A percentile compares a stretch with the other conserved stretches of the same genome.
These are phyloP conservation scores for Myoxocephalus aenaeus DNA, from an alignment of 2,797 vertebrate species.

Conservation along the genomic window DNA sequence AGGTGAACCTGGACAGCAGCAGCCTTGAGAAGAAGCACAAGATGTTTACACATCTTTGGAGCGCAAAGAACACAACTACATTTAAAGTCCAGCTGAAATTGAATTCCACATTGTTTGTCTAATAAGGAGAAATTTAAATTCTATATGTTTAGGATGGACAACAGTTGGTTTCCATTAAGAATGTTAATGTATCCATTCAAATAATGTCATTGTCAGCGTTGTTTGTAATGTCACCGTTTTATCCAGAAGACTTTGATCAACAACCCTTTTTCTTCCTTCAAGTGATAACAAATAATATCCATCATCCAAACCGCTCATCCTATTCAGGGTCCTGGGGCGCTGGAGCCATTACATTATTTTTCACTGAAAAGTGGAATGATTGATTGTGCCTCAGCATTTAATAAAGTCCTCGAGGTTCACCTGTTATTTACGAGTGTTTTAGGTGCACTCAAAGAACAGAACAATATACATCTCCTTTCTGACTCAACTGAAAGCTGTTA, in stretches of 20 bases:
- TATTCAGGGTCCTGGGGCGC: too few relatives aligned
- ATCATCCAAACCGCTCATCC: too few relatives aligned
- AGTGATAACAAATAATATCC: not conserved
- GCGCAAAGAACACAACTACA: constrained; percentile 46
- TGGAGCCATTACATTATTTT: too few relatives aligned
- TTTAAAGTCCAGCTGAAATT: constrained; percentile 14
- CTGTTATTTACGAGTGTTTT: constrained; percentile 62
- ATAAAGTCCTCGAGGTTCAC: constrained; percentile 56
- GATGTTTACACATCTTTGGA: constrained; percentile 25
- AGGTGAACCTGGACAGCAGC: constrained; percentile 64
- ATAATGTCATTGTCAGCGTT: not conserved
- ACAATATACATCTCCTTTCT: constrained; percentile 30
- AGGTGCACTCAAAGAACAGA: constrained; percentile 64
- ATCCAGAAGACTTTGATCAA: not conserved
- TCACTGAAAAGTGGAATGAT: too few relatives aligned
- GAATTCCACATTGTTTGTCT: not conserved
- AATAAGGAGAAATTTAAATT: constrained; percentile 8
- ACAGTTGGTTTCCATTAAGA: not conserved
- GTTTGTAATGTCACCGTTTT: not conserved
- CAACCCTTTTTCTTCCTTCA: not conserved
- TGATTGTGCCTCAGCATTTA: constrained; percentile 23
- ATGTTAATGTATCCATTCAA: not conserved
- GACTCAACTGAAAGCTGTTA: constrained; percentile 53
- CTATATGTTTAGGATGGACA: not conserved
- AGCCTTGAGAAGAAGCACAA: constrained; percentile 28